Evolutionary conservation across 2,888 invertebrate genomes (phyloP), one percentile per base, ranked within the genome.

Genomic region (Parnassius glacialis): DNA sequence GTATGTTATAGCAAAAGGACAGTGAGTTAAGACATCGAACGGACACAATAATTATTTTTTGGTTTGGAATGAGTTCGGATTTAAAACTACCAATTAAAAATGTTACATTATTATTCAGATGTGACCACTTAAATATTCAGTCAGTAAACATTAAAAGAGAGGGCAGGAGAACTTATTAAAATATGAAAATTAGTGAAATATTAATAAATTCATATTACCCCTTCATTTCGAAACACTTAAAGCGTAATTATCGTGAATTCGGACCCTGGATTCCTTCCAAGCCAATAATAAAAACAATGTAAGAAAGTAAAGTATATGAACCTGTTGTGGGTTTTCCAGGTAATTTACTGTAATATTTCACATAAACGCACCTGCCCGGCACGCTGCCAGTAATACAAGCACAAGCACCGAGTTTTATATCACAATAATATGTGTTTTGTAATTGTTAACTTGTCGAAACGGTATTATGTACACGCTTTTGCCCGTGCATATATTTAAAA

Each of bases 1-100:
- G 99, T 99, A 96, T 96, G 98, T 85, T 65, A 67, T 54, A 71
- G 62, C 59, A 43, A 45, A 12, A 34, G 59, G 53, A 48, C 10
- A 9, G n/a, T 13, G 42, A 44, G 12, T 10, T 43, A 50, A 54
- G 56, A 59, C 45, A 47, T 25, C 10, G 9, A 41, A 13, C 7
- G 64, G 52, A 51, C 25, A 52, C 41, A 52, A 7, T 5, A 57
- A 12, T 20, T 10, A 41, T 50, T 34, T 64, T 50, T 34, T 64
- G 61, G 51, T 54, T 61, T 55, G 61, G 53, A 60, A 64, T 1
- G 63, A 56, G 44, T 56, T 45, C 59, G 42, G 44, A 44, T 45
- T 41, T n/a, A 64, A 47, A 5, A 47, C 20, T 16, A 55, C 10
- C 11, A 11, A 44, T 20, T 16, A 45, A 11, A 55, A 20, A 20